Evolutionary conservation across 2,888 invertebrate genomes (phyloP), one percentile per base, ranked within the genome.

Genomic region (Netelia virgata): DNA sequence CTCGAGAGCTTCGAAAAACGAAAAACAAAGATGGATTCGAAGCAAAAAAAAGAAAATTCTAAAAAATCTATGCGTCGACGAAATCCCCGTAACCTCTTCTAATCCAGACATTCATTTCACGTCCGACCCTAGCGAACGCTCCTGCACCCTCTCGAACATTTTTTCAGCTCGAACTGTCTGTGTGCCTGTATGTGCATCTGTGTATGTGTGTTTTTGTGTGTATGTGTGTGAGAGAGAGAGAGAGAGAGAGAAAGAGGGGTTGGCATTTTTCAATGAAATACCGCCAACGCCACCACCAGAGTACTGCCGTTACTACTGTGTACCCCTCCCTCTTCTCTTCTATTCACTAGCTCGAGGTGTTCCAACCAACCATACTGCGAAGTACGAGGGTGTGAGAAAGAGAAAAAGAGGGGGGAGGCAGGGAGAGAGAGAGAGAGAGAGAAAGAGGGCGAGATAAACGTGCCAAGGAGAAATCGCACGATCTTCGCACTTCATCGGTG

Each of bases 91-190:
- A 88, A 88, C 88, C 87, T 79, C 84, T 84, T 88, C 88, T 91
- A 90, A 91, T 90, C 90, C 88, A 82, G 87, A 88, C 90, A 91
- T 91, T 90, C 89, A 88, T 91, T 88, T 74, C 75, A 84, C 86
- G 85, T 86, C 85, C 61, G 16, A 73, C 73, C 64, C 80, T 70
- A 50, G 75, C 70, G 68, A 28, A 23, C 64, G n/a, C 10, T 72
- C 61, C 73, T 66, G 64, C 69, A 59, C 73, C 66, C n/a, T 14
- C 61, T 69, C 68, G 43, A 10, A 53, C 68, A 57, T 23, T 70
- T 72, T 73, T 68, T 43, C 53, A 57, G 10, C 36, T 28, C n/a
- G 28, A 28, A 28, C 28, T 28, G 5, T 16, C 41, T 57, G 14
- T 47, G 70, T 28, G 5, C 5, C 5, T 28, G 5, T 74, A 68